These are phyloP conservation scores for Pachyseris speciosa DNA, from an alignment of 64 coral and sea anemone genomes.

Conservation along the genomic window DNA sequence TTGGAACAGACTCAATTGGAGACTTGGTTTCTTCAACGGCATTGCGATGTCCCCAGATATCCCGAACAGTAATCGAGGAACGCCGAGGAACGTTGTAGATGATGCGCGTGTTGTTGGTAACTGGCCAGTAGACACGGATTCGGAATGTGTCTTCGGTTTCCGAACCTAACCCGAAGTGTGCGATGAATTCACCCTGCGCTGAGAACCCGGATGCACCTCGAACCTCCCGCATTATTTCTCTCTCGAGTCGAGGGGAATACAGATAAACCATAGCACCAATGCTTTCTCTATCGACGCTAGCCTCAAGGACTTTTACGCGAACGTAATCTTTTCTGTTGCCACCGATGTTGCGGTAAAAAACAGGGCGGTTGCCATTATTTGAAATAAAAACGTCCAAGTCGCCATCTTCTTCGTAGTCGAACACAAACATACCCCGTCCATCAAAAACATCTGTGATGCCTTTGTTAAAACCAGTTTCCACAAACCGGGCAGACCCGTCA, in stretches of 20 bases:
- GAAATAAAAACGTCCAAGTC: conserved; percentile 92
- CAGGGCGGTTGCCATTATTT: conserved; percentile 80
- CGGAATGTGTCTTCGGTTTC: conserved; percentile 80
- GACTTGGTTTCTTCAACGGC: conserved; percentile 80
- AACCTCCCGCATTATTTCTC: conserved; percentile 80
- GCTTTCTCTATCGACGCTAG: conserved; percentile 73
- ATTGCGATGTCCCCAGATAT: conserved; percentile 73
- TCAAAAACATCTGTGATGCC: conserved; percentile 89
- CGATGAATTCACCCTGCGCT: conserved; percentile 79
- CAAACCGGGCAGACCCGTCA: conserved; percentile 57
- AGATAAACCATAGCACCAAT: conserved; percentile 85
- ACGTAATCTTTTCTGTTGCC: conserved; percentile 89
- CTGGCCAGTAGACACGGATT: conserved; percentile 93
- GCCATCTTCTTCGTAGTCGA: conserved; percentile 97
- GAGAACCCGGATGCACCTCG: conserved; percentile 77
- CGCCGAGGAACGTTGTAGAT: conserved; percentile 85
- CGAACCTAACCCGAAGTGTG: conserved; percentile 83
- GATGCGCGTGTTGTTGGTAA: conserved; percentile 97
- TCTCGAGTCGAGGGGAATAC: conserved; percentile 71
- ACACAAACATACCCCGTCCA: conserved; percentile 87
- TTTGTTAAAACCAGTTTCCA: conserved; percentile 60
- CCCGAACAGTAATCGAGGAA: conserved; percentile 74
- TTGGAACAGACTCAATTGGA: conserved; percentile 70
- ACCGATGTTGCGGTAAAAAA: conserved; percentile 93
- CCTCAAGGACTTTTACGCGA: conserved; percentile 92